Base-by-base conservation (phyloP, 1,140 invertebrate genomes). In the Gryllus bimaculatus region DNA sequence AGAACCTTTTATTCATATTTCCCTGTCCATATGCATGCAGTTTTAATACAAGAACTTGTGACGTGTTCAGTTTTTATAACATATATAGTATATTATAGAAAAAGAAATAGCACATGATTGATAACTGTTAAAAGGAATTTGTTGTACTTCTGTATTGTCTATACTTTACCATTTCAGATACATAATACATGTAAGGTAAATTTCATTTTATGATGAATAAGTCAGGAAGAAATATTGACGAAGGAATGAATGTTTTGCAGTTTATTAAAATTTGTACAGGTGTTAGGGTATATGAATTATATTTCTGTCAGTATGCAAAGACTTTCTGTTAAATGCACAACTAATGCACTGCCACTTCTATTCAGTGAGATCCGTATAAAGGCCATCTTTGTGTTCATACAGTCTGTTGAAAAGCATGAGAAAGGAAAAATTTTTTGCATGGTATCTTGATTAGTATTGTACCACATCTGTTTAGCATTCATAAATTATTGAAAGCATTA, bases 81-180 rank as follows among this genome's bases (percentile, higher is more conserved):
- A 66, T 66, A 18, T 66, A 13, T 66, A 66, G 18, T 66, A 18
- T 66, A 18, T 66, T 13, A 66, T 66, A 66, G 54, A 10, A n/a
- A n/a, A 20, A 77, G 10, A 77, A 77, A 54, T 77, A 77, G 48
- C 76, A 54, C 21, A 48, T 20, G 48, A 21, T 47, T 8, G 47
- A 47, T 77, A 18, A 21, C 75, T 76, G 75, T 76, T 26, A 76
- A 18, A 48, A 49, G 48, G 76, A 47, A 77, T 77, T 54, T 54
- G 76, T 54, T 49, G 76, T 77, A 47, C 76, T 77, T 18, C 76
- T 77, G 48, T 77, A 77, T 48, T 66, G 54, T 66, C 54, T 66
- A 10, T 66, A 10, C 54, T 13, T 66, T 66, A 66, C 54, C 18
- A 66, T 66, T 66, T 66, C 54, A 13, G 18, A 66, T 66, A 66